Evolutionary conservation across 2,113 vertebrate species (phyloP), one percentile per base, ranked within the genome.

Genomic region (Okapia johnstoni): DNA sequence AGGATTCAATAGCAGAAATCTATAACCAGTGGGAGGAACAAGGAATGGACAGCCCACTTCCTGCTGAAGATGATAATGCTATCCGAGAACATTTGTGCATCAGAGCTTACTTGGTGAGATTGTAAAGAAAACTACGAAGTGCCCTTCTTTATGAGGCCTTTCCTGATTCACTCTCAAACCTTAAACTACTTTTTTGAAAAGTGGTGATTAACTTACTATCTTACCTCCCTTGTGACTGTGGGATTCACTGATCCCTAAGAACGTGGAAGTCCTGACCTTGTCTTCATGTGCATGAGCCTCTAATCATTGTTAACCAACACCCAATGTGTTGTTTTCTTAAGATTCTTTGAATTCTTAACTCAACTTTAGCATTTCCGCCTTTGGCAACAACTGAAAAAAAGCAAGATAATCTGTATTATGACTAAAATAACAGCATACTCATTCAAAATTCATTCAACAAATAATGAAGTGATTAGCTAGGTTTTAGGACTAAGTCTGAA

Each of bases 1-100:
- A 99, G 61, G 99, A 99, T 96, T 99, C 99, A 0, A 99, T 99
- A 99, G 99, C 99, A 92, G 99, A 99, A 97, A 99, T 99, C 61
- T 99, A 99, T 98, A 99, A 98, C 94, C 99, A 99, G 43, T 99
- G 99, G 99, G 99, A 99, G 30, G 99, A 99, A 28, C 98, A 99
- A 61, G 99, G 99, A 94, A 99, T 99, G 99, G 99, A 99, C 70
- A 98, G 98, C n/a, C 98, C 99, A 0, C 99, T 99, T 57, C 99
- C 99, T 43, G 99, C 99, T 0, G 99, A 99, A 98, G 99, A 99
- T 36, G 99, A 99, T 90, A 99, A 99, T 52, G 99, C 99, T 81
- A 99, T 99, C 97, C 98, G 99, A 93, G 99, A 99, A 83, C 99
- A 99, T 90, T 98, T 99, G 95, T 99, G 99, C 94, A 99, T 99